Evolutionary conservation across 2,797 vertebrate genomes (phyloP).

Genomic region (Phyllotis vaccarum): DNA sequence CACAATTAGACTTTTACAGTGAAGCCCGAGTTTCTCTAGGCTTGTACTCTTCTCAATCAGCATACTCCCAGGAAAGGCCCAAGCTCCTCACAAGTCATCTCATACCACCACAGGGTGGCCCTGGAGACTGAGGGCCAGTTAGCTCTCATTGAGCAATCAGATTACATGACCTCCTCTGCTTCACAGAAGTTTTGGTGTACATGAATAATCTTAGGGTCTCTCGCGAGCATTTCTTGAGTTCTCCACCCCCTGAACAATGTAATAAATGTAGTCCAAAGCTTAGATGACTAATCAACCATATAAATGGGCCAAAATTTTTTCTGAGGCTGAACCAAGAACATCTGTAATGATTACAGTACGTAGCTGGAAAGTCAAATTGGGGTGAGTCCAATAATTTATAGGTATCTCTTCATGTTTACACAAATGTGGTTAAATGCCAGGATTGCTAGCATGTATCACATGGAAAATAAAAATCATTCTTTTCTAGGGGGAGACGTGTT

Average conservation of each 20-base stretch:
- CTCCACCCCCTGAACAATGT: constrained; percentile 50
- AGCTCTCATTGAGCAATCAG: neutral
- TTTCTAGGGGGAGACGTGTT: neutral
- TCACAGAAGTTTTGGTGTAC: constrained; percentile 8
- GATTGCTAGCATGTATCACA: constrained; percentile 69
- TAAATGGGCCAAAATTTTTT: constrained; percentile 72
- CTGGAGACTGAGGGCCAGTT: neutral
- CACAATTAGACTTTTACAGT: too few relatives aligned
- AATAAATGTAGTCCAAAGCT: constrained; percentile 55
- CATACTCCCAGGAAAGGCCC: neutral
- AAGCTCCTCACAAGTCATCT: neutral
- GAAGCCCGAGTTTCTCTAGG: too few relatives aligned
- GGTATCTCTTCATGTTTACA: constrained; percentile 76
- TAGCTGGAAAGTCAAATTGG: constrained; percentile 73
- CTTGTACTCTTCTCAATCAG: neutral
- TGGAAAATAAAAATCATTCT: constrained; percentile 74
- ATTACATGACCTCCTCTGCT: neutral
- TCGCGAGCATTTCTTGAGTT: constrained; percentile 31
- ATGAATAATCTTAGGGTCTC: neutral
- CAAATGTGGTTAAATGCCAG: constrained; percentile 76
- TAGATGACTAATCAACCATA: constrained; percentile 75
- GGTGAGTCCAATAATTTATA: constrained; percentile 77
- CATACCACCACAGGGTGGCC: neutral
- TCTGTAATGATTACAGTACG: constrained; percentile 71
- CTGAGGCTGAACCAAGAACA: constrained; percentile 77